phyloP scores from a whole-genome alignment of 2,113 vertebrate species.

The Gadus chalcogrammus region DNA sequence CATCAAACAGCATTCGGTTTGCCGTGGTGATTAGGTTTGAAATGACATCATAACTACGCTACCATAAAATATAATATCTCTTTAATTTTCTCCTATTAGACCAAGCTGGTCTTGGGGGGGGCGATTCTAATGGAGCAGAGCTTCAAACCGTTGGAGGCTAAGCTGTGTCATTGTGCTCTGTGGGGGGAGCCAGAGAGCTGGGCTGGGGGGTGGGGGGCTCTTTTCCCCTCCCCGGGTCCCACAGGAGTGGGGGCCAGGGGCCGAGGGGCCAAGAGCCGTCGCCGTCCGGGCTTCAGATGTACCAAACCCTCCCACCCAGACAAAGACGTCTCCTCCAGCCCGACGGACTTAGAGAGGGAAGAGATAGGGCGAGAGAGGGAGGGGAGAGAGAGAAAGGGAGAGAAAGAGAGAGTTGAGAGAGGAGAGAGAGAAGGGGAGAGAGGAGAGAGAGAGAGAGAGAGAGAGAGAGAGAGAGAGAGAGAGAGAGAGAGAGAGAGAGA shows the following conservation, averaged over 20 bases:
- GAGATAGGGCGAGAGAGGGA: too few species aligned
- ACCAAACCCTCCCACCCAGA: slow-evolving; percentile 50
- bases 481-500: background rate
- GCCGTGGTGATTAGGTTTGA: too few species aligned
- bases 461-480: slow-evolving; percentile 17
- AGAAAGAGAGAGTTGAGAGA: too few species aligned
- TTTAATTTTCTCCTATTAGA: background rate
- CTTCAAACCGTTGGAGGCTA: background rate
- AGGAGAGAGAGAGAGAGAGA: too few species aligned
- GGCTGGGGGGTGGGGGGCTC: slow-evolving; percentile 33
- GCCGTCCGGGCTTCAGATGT: slow-evolving; percentile 31
- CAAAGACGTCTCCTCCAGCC: slow-evolving; percentile 43
- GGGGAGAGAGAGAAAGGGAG: too few species aligned
- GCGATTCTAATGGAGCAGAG: background rate
- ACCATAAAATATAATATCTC: too few species aligned
- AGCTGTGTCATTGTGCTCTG: slow-evolving; percentile 22
- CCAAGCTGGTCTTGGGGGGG: background rate
- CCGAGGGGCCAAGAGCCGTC: background rate
- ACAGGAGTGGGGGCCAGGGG: slow-evolving; percentile 16
- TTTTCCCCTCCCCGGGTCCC: slow-evolving; percentile 23
- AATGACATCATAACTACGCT: too few species aligned
- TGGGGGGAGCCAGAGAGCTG: slow-evolving; percentile 41
- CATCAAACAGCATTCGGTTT: too few species aligned
- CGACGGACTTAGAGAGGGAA: slow-evolving; percentile 27
- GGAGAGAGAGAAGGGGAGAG: too few species aligned